Evolutionary conservation across 2,888 invertebrate genomes (phyloP), one percentile per base, ranked within the genome.

Genomic region (Agonopterix arenella): DNA sequence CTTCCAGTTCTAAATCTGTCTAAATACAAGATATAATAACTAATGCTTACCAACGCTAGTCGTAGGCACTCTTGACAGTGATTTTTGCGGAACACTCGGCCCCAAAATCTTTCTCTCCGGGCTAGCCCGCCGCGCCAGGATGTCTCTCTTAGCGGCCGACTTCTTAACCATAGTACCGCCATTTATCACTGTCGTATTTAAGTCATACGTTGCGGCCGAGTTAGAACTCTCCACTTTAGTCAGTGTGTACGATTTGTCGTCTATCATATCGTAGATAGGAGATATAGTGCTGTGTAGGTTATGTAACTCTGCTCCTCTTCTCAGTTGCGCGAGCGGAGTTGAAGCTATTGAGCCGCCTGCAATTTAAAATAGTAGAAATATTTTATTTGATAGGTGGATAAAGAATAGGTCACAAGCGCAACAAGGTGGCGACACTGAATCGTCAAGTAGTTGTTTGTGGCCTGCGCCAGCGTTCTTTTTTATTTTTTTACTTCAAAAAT

Each of bases 271-370:
- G 71, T 78, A 85, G 11, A 90, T 90, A 0, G 90, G 90, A 0
- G 90, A 90, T 66, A 89, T 81, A 0, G 84, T 84, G 45, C 69
- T 76, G 61, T 84, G 80, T 10, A 86, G 59, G 52, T 79, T 73
- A 38, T 85, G 56, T 0, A 85, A 56, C 8, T 84, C 83, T 47
- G 60, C 67, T 7, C 71, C 68, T 49, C 69, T 80, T 44, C 67
- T 68, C 36, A 76, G 48, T 11, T 72, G 36, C 56, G 72, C 64
- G 16, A 88, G 64, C 1, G 89, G 90, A 10, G 89, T 90, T 36
- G 90, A 90, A 11, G 84, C 79, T 50, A 85, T 64, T 60, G 80
- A 79, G 44, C 59, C 11, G 56, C 72, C 85, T 86, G 77, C 46
- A 40, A 40, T 40, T 40, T n/a, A 28, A 5, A 28, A 28, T 28